Evolutionary conservation across 1,140 invertebrate species (phyloP), one percentile per base, ranked within the genome.

Genomic region (Lucilia cuprina): DNA sequence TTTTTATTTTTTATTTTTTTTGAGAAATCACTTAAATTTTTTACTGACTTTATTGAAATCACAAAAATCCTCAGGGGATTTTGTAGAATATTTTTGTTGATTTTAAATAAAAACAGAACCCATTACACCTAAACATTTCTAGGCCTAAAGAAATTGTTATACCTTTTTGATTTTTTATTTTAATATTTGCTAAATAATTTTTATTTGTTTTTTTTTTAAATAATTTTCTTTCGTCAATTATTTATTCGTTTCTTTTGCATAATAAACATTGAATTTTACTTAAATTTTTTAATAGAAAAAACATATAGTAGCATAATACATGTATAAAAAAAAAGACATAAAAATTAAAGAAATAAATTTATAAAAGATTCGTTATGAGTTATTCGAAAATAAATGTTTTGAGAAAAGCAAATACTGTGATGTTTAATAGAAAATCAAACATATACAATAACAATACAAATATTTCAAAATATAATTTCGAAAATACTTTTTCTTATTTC

Each of bases 111-210:
- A 78, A 78, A 41, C 17, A 14, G 55, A 60, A 60, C 55, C 55
- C 55, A 75, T 41, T 49, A 80, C 19, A 49, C 34, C 77, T 41
- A 41, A 77, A 77, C n/a, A 75, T 17, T 75, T 75, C 13, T 30
- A 30, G 25, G 25, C 19, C n/a, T 74, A 49, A 49, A 49, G 50
- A 5, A 55, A 55, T 55, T 75, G 9, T 13, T 1, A 35, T 75
- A 5, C 25, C 25, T 80, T 47, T 80, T 77, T 41, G 9, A 49
- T 80, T 49, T 80, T 80, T 80, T 80, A 25, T 41, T 50, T 80
- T 80, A 80, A 49, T 21, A 80, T 80, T 80, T 80, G 41, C 77
- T 80, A 25, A 50, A 21, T 80, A 13, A 49, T 80, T 78, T 47
- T 65, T 65, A 21, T 70, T 19, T 80, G 3, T 25, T 80, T 78